Evolutionary conservation across 1,140 invertebrate species (phyloP).

Genomic region (Drosophila grimshawi): DNA sequence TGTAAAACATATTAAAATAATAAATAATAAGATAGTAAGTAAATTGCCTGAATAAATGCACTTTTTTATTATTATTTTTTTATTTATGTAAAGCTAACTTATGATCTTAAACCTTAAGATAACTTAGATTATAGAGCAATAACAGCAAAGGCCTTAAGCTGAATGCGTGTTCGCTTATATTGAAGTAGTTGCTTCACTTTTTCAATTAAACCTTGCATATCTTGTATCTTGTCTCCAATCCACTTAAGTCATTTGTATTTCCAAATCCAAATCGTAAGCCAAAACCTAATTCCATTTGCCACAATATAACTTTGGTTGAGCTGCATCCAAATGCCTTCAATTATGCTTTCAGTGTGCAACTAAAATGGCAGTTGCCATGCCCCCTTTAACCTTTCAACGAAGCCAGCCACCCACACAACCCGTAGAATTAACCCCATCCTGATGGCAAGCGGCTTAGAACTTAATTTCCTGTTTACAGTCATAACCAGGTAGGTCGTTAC

Average conservation of each 20-base stretch:
- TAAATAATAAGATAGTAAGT: no score
- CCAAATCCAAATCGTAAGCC: background rate
- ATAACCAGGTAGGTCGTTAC: conserved; percentile 36
- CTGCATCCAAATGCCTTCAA: conserved; percentile 47
- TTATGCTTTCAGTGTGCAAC: conserved; percentile 47
- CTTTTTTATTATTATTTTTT: no score
- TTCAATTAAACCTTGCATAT: no score
- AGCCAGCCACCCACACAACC: background rate
- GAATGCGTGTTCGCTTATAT: no score
- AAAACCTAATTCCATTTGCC: conserved; percentile 35
- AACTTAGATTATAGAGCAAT: no score
- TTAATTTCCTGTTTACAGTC: conserved; percentile 60
- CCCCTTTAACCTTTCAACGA: conserved; percentile 12
- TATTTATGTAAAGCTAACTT: no score
- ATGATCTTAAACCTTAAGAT: no score
- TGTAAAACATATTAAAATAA: no score
- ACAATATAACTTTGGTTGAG: conserved; percentile 52
- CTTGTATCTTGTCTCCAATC: no score
- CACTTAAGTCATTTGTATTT: background rate
- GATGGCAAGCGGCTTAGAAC: conserved; percentile 43
- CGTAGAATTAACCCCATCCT: background rate
- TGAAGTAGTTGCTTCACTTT: no score
- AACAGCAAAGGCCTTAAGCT: no score
- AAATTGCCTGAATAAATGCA: no score
- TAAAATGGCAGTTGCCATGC: conserved; percentile 29